Conservation (phyloP, 2,888 invertebrate genomes). For the Anthrax anthrax region DNA sequence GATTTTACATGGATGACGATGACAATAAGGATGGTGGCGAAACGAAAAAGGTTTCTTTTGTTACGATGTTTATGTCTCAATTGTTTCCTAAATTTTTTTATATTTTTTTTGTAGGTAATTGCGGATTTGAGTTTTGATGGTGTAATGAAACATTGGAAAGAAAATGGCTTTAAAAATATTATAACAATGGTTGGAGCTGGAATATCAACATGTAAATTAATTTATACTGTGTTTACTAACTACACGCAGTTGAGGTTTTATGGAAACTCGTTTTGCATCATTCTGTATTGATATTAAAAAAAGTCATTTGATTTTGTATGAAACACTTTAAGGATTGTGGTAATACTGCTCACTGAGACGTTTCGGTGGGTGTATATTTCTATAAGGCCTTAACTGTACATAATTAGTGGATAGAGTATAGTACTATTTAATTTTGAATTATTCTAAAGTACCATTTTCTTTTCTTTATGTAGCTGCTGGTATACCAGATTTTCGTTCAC, state of each 20-base stretch:
- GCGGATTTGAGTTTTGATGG: conserved; percentile 60
- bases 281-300: no score
- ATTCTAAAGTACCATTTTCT: no score
- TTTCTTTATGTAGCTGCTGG: conserved; percentile 38
- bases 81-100: neutral
- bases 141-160: conserved; percentile 63
- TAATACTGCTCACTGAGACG: no score
- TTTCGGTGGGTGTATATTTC: no score
- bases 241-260: no score
- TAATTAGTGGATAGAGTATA: neutral
- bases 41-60: neutral
- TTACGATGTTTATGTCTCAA: neutral
- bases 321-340: no score
- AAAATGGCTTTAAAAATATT: conserved; percentile 64
- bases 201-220: conserved; percentile 87
- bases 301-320: no score
- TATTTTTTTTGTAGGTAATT: conserved; percentile 37
- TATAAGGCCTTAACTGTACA: no score
- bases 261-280: no score
- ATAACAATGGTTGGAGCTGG: conserved; percentile 94
- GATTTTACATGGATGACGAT: conserved; percentile 3
- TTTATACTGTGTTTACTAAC: no score
- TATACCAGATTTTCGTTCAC: conserved; percentile 91
- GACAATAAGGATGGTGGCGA: neutral
- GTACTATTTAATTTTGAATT: neutral